A percentile compares a stretch with the other conserved stretches of the same genome.
Evolutionary conservation across 23 tunicate genomes (phyloP).

Genomic region (Clavelina lepadiformis): DNA sequence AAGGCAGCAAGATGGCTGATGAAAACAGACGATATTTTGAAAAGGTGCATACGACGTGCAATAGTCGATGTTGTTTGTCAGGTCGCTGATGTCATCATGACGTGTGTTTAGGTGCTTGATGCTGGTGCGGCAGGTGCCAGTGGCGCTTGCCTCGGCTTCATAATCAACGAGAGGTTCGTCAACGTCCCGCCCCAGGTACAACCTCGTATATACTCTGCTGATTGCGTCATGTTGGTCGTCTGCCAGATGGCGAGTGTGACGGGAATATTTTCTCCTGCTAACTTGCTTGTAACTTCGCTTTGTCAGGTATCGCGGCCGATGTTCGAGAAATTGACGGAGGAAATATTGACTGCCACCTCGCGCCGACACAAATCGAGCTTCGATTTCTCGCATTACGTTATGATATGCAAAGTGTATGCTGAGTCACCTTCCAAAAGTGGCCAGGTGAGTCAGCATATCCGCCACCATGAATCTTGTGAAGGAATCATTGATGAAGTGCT

Average conservation of each 20-base stretch:
- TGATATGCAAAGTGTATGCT: conserved; percentile 44
- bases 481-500: too few relatives aligned
- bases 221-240: not conserved
- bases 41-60: conserved; percentile 15
- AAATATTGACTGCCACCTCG: conserved; percentile 29
- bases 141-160: conserved; percentile 36
- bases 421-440: too few relatives aligned
- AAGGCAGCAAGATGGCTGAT: not conserved
- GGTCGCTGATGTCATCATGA: not conserved
- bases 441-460: too few relatives aligned
- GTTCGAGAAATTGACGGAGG: conserved; percentile 61
- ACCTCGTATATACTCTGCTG: not conserved
- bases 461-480: too few relatives aligned
- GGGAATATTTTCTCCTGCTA: not conserved
- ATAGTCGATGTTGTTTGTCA: not conserved
- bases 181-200: conserved; percentile 82
- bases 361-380: conserved; percentile 40
- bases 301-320: conserved; percentile 57
- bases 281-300: not conserved
- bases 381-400: conserved; percentile 56
- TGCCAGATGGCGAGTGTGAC: too few relatives aligned
- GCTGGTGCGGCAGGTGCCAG: not conserved
- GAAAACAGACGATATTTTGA: conserved; percentile 35
- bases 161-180: conserved; percentile 69
- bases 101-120: not conserved